A percentile compares a stretch with the other conserved stretches of the same genome.
phyloP scores from a whole-genome alignment of 2,888 invertebrate genomes.

The Drosophila multiciliata region DNA sequence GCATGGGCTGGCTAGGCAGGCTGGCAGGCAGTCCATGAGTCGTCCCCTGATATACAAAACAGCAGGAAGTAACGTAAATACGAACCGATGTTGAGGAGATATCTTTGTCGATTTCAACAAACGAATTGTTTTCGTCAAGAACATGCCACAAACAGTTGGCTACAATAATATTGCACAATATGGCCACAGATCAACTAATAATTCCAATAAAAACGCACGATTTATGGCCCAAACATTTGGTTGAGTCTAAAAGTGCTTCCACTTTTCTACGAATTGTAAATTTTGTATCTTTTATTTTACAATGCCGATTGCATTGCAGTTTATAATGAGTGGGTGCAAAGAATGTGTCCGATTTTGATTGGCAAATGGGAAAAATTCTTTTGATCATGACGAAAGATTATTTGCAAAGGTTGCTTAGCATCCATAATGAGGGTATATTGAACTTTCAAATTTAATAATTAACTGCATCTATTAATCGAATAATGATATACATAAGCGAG shows the following conservation, averaged over 20 bases:
- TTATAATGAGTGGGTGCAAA: slow-evolving; percentile 51
- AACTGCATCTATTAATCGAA: not conserved
- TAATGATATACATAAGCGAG: not conserved
- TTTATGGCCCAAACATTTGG: slow-evolving; percentile 61
- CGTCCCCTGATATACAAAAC: slow-evolving; percentile 76
- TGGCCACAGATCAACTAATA: slow-evolving; percentile 80
- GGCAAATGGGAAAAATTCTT: slow-evolving; percentile 66
- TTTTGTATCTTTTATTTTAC: slow-evolving; percentile 32
- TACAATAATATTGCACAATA: slow-evolving; percentile 75
- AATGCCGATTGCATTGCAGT: slow-evolving; percentile 53
- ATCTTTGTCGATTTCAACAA: slow-evolving; percentile 53
- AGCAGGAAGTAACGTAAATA: slow-evolving; percentile 80
- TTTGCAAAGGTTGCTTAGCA: slow-evolving; percentile 15
- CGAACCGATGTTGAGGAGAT: slow-evolving; percentile 40
- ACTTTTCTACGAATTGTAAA: slow-evolving; percentile 51
- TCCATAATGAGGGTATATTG: slow-evolving; percentile 41
- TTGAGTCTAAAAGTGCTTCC: slow-evolving; percentile 43
- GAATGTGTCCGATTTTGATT: slow-evolving; percentile 54
- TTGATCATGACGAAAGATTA: slow-evolving; percentile 49
- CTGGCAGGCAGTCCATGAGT: slow-evolving; percentile 60
- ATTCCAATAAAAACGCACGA: slow-evolving; percentile 73
- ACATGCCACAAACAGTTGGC: slow-evolving; percentile 64
- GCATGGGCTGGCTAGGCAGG: slow-evolving; percentile 35
- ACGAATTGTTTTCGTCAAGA: slow-evolving; percentile 76
- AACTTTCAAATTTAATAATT: slow-evolving; percentile 27